Evolutionary conservation across 2,888 invertebrate species (phyloP).

Genomic region (Mimas tiliae): DNA sequence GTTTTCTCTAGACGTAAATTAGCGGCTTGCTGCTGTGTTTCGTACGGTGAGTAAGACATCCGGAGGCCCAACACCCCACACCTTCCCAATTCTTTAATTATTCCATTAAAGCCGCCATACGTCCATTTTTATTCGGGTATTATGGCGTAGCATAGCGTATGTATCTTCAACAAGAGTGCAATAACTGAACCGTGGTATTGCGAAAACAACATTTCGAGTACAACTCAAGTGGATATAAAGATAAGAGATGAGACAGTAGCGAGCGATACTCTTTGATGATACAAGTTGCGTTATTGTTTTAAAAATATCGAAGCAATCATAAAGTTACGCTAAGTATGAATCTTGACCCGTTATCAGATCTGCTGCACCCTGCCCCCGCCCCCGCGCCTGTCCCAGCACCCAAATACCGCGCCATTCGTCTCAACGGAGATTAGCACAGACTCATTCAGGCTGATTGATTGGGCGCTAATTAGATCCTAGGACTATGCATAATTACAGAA

Average conservation of each 20-base stretch:
- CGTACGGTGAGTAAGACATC: too few species aligned
- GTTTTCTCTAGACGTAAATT: too few species aligned
- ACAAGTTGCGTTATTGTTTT: not conserved
- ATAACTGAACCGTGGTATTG: not conserved
- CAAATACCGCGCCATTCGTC: not conserved
- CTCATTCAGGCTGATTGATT: not conserved
- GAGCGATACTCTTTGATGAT: not conserved
- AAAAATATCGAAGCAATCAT: slow-evolving; percentile 4
- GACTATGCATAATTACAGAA: not conserved
- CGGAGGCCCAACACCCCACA: too few species aligned
- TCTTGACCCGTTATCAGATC: slow-evolving; percentile 1
- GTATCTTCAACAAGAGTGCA: too few species aligned
- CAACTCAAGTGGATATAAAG: not conserved
- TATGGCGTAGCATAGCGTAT: too few species aligned
- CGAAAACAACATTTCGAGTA: not conserved
- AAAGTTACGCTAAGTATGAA: not conserved
- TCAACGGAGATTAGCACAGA: not conserved
- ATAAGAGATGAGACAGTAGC: not conserved
- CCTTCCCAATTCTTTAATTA: too few species aligned
- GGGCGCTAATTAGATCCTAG: not conserved
- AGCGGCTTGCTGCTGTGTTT: too few species aligned
- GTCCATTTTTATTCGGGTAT: too few species aligned
- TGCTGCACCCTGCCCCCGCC: not conserved
- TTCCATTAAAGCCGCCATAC: too few species aligned
- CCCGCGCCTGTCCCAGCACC: not conserved